These are phyloP conservation scores for Quadroppia sp. DNA, from an alignment of 2,888 invertebrate species.

Conservation along the genomic window DNA sequence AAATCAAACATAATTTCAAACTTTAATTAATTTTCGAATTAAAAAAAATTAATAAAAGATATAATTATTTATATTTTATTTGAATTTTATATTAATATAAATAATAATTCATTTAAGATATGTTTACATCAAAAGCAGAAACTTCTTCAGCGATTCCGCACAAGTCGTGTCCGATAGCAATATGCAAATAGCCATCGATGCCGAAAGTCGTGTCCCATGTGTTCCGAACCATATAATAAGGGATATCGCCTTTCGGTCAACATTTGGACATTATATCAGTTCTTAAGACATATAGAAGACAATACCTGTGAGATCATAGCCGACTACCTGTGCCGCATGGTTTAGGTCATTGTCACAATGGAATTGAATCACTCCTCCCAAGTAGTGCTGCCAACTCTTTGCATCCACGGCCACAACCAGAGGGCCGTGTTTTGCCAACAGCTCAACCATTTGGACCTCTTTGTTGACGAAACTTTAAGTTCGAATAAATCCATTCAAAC, in stretches of 20 bases:
- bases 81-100: too few relatives aligned
- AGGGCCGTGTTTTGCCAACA: slow-evolving; percentile 68
- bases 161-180: slow-evolving; percentile 69
- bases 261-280: not conserved
- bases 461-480: slow-evolving; percentile 61
- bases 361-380: slow-evolving; percentile 75
- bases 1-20: too few relatives aligned
- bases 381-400: slow-evolving; percentile 76
- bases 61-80: too few relatives aligned
- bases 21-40: too few relatives aligned
- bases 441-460: slow-evolving; percentile 62
- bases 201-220: slow-evolving; percentile 79
- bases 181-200: slow-evolving; percentile 67
- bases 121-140: slow-evolving; percentile 57
- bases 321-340: slow-evolving; percentile 64
- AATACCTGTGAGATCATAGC: slow-evolving; percentile 68
- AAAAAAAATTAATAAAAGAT: too few relatives aligned
- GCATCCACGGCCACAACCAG: slow-evolving; percentile 77
- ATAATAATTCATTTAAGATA: not conserved
- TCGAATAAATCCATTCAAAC: slow-evolving; percentile 36
- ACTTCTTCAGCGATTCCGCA: slow-evolving; percentile 72
- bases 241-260: slow-evolving; percentile 56
- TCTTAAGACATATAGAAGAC: not conserved
- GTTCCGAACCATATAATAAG: slow-evolving; percentile 76
- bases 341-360: slow-evolving; percentile 62